Evolutionary conservation across 2,113 vertebrate genomes (phyloP).

Genomic region (Aegithalos caudatus): DNA sequence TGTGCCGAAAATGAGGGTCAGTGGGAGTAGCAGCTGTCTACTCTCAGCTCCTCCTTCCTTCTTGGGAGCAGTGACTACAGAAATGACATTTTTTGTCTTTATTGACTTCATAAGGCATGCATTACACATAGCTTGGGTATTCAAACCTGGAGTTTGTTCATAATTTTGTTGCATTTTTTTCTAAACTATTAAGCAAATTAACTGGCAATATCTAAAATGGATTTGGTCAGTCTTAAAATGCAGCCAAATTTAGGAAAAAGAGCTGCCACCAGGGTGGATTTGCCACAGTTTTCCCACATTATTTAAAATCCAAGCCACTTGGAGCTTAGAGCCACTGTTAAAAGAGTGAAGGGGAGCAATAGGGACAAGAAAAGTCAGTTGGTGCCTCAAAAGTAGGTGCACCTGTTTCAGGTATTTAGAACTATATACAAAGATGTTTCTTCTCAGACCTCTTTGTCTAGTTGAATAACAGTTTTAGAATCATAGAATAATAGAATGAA

Average conservation of each 20-base stretch:
- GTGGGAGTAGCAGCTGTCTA: not conserved
- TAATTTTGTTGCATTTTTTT: not conserved
- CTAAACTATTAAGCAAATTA: not conserved
- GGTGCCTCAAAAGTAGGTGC: not conserved
- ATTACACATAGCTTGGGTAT: not conserved
- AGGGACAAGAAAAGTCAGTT: not conserved
- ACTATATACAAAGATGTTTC: not conserved
- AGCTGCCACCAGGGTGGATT: not conserved
- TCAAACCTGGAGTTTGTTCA: not conserved
- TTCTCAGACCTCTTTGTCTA: not conserved
- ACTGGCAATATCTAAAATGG: not conserved
- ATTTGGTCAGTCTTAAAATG: not conserved
- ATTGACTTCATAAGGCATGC: not conserved
- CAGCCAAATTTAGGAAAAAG: not conserved
- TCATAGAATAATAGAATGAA: not conserved
- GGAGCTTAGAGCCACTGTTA: not conserved
- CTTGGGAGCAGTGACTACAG: not conserved
- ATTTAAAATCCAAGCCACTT: not conserved
- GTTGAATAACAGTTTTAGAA: not conserved
- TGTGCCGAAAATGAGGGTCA: not conserved
- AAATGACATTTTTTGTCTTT: not conserved
- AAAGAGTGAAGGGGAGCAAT: not conserved
- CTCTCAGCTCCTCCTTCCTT: not conserved
- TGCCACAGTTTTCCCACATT: not conserved
- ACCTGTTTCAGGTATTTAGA: not conserved